Base-by-base conservation (phyloP, 2,888 invertebrate species). In the Ectemnius continuus region DNA sequence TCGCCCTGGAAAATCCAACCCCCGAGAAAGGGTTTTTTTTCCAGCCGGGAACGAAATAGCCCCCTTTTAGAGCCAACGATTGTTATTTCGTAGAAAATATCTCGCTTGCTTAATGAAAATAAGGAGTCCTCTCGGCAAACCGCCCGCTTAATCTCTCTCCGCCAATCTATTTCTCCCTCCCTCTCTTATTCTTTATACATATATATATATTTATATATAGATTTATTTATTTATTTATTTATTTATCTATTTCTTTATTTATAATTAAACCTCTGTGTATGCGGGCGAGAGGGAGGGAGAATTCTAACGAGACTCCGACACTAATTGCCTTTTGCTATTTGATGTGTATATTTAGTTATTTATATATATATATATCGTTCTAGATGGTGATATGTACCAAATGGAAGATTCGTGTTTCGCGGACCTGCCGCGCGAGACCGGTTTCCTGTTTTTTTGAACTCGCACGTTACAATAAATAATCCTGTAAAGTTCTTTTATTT, bases 331-430 rank as follows among this genome's bases (percentile, higher is more conserved):
- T 16, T 14, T 52, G 52, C 52, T 52, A 73, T 70, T 72, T 70
- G 78, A 76, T 72, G 36, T 36, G 11, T 36, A 73, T 79, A 75
- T 76, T 73, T 82, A 79, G 84, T 82, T 83, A 80, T 81, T 82
- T 83, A 81, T 81, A 72, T 36, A 26, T 56, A 23, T 61, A 14
- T 65, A 36, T 36, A 36, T 6, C 4, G 5, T 36, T 6, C 63
- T 60, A 86, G 81, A 79, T 81, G 84, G 87, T 91, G 90, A 91
- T 90, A 90, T 90, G 90, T 91, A 90, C 88, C 88, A 90, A 90
- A 90, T 91, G 91, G 90, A 91, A 91, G 91, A 91, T 88, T 89
- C 89, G 86, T 87, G 88, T 88, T 88, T 73, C 72, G 36, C 8
- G 8, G 8, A 36, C 8, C 8, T 36, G 36, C 36, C 36, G 11